Evolutionary conservation across 2,888 invertebrate genomes (phyloP).

Genomic region (Syrphus vitripennis): DNA sequence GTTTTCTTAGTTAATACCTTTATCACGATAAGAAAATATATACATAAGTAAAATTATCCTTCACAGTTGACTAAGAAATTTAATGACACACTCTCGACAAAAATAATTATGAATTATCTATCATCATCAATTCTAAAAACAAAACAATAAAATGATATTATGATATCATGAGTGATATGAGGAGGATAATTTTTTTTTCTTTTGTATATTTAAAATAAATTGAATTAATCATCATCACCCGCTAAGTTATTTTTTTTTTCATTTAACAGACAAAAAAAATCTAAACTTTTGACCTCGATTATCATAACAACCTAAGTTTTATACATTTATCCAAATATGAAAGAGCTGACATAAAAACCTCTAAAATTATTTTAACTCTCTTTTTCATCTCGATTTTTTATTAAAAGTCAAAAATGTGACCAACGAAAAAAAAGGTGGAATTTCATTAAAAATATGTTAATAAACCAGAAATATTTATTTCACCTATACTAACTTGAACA

Average conservation of each 20-base stretch:
- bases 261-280: background rate
- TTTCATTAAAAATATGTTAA: slow-evolving; percentile 39
- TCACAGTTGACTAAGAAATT: slow-evolving; percentile 1
- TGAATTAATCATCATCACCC: background rate
- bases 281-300: slow-evolving; percentile 8
- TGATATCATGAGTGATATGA: background rate
- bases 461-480: slow-evolving; percentile 44
- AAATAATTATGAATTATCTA: background rate
- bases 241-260: background rate
- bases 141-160: background rate
- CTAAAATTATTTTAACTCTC: slow-evolving; percentile 23
- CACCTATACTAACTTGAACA: slow-evolving; percentile 23
- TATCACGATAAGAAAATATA: background rate
- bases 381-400: slow-evolving; percentile 2
- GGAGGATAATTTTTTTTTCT: background rate
- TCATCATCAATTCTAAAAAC: background rate
- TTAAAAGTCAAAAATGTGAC: background rate
- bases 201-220: background rate
- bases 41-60: background rate
- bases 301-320: background rate
- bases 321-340: slow-evolving; percentile 5
- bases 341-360: slow-evolving; percentile 56
- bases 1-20: background rate
- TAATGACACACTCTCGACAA: background rate
- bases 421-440: background rate